phyloP scores from a whole-genome alignment of 2,888 invertebrate genomes.

The Drosophila meridionalis region DNA sequence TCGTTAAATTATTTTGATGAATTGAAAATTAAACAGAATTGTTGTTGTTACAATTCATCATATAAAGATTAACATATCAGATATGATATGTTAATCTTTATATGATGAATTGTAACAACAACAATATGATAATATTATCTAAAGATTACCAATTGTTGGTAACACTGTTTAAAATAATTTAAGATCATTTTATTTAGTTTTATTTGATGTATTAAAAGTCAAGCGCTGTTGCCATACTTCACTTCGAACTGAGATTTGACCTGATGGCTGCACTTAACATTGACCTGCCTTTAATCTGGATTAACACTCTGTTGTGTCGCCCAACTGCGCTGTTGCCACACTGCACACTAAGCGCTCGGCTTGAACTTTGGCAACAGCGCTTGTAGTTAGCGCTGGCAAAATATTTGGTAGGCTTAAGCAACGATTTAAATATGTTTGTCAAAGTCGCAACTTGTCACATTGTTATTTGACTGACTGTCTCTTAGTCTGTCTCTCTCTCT shows the following conservation, averaged over 20 bases:
- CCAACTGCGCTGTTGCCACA: slow-evolving; percentile 10
- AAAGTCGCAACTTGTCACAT: slow-evolving; percentile 41
- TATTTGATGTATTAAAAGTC: background rate
- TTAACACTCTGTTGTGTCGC: background rate
- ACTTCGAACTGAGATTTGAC: background rate
- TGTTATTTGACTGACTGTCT: slow-evolving; percentile 19
- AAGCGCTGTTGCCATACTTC: slow-evolving; percentile 7
- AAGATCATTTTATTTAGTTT: too few species aligned
- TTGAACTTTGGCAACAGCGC: slow-evolving; percentile 19
- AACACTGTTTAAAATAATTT: background rate
- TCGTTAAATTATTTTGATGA: too few species aligned
- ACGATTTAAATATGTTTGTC: slow-evolving; percentile 47
- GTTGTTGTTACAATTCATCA: background rate
- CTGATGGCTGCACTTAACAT: slow-evolving; percentile 9
- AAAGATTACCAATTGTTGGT: background rate
- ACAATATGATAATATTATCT: too few species aligned
- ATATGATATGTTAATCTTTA: too few species aligned
- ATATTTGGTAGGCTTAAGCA: slow-evolving; percentile 52
- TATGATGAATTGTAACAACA: too few species aligned
- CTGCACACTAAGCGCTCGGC: background rate
- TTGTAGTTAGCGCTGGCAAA: slow-evolving; percentile 2
- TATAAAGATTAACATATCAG: background rate
- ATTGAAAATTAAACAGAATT: background rate
- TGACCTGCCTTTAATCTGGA: slow-evolving; percentile 28
- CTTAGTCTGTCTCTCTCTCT: background rate